Percentiles rank a stretch among this genome's conserved stretches.
These are phyloP conservation scores for Acanthopagrus latus DNA, from an alignment of 2,797 vertebrate genomes.

Conservation along the genomic window DNA sequence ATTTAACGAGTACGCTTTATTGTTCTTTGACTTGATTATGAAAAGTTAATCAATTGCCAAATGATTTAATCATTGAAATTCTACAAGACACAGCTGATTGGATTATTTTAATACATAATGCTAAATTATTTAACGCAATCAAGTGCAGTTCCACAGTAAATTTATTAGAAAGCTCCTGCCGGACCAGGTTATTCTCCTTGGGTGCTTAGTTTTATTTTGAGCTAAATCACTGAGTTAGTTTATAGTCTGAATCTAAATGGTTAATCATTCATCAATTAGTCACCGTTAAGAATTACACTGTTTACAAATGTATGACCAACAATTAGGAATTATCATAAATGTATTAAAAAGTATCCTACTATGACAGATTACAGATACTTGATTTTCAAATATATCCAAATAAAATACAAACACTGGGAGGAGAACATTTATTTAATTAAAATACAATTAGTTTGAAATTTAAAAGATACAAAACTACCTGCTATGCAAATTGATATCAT, in stretches of 20 bases:
- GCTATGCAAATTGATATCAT: no score
- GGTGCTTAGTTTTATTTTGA: conserved; percentile 8
- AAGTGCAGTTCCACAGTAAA: neutral
- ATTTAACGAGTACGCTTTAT: neutral
- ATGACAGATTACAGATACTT: no score
- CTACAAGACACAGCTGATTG: neutral
- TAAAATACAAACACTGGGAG: no score
- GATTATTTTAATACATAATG: neutral
- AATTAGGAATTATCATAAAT: no score
- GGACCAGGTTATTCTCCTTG: neutral
- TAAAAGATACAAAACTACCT: no score
- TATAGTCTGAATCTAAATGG: neutral
- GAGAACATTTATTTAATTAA: no score
- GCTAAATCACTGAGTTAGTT: neutral
- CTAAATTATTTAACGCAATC: neutral
- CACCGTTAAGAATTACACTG: no score
- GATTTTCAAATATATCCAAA: no score
- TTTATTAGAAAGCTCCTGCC: neutral
- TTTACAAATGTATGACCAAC: no score
- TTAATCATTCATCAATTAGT: neutral
- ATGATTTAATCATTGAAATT: neutral
- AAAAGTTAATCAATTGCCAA: neutral
- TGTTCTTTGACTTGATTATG: neutral
- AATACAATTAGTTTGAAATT: no score
- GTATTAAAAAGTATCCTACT: no score